Conservation (phyloP, 2,797 vertebrate species). For the Leptodactylus fallax region DNA sequence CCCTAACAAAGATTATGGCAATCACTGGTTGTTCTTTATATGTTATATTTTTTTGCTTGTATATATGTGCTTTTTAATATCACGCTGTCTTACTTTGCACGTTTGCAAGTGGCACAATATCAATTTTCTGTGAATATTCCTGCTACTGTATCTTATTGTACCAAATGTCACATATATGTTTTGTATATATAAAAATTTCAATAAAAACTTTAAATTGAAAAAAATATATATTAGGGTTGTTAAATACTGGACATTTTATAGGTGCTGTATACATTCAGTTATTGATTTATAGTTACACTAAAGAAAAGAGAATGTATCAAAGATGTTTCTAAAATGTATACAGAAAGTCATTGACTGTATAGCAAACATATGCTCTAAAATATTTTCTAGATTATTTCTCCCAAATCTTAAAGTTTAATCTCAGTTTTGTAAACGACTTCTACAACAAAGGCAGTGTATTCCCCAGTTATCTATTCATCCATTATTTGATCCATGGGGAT, state of each 20-base stretch:
- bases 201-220: too few relatives aligned
- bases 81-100: too few relatives aligned
- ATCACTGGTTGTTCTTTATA: too few relatives aligned
- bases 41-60: too few relatives aligned
- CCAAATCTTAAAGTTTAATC: slow-evolving; percentile 25
- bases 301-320: neutral
- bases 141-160: too few relatives aligned
- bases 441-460: slow-evolving; percentile 29
- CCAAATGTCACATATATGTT: too few relatives aligned
- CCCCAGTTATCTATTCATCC: slow-evolving; percentile 38
- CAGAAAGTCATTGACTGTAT: neutral
- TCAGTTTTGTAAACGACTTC: slow-evolving; percentile 31
- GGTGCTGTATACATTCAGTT: neutral
- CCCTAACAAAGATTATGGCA: too few relatives aligned
- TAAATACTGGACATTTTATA: neutral
- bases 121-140: too few relatives aligned
- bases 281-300: neutral
- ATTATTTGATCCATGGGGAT: slow-evolving; percentile 51
- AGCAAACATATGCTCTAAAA: neutral
- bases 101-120: too few relatives aligned
- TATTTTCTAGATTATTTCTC: neutral
- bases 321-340: neutral
- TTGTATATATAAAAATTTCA: too few relatives aligned
- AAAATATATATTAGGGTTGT: too few relatives aligned
- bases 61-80: too few relatives aligned